A percentile compares a stretch with the other conserved stretches of the same genome.
Evolutionary conservation across 2,888 invertebrate genomes (phyloP).

Genomic region (Lymantria monacha): DNA sequence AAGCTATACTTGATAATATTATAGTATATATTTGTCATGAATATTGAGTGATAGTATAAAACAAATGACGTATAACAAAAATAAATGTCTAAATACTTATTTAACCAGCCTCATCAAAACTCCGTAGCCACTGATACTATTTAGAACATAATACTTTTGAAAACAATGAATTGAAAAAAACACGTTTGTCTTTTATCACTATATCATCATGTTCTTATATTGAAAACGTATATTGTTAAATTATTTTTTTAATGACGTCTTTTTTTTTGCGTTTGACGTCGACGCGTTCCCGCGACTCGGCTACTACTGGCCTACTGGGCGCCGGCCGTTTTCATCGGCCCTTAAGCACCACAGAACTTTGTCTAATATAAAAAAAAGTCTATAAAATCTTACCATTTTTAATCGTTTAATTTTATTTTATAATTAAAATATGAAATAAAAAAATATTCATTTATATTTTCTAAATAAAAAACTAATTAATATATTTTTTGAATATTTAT

Average conservation of each 20-base stretch:
- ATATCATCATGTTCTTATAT: conserved; percentile 53
- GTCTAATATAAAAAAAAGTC: conserved; percentile 28
- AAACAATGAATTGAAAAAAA: conserved; percentile 40
- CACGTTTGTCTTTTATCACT: conserved; percentile 47
- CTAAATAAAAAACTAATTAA: neutral
- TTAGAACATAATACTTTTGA: conserved; percentile 30
- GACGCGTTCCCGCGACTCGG: conserved; percentile 57
- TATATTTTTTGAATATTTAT: neutral
- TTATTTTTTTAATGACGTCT: conserved; percentile 46
- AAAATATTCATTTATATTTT: conserved; percentile 1
- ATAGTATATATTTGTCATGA: neutral
- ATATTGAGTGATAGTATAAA: neutral
- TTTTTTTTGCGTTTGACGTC: conserved; percentile 55
- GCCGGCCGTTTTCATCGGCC: conserved; percentile 49
- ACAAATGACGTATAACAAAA: conserved; percentile 42
- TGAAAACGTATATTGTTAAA: conserved; percentile 48
- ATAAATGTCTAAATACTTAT: conserved; percentile 45
- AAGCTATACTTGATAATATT: neutral
- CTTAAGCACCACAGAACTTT: conserved; percentile 53
- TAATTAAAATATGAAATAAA: conserved; percentile 1
- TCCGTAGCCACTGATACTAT: conserved; percentile 36
- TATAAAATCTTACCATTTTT: conserved; percentile 6
- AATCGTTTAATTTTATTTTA: neutral
- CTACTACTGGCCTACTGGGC: conserved; percentile 57
- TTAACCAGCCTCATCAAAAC: conserved; percentile 56